Percentiles rank a stretch among this genome's conserved stretches.
Evolutionary conservation across 2,888 invertebrate species (phyloP).

Genomic region (Eupithecia abbreviata): DNA sequence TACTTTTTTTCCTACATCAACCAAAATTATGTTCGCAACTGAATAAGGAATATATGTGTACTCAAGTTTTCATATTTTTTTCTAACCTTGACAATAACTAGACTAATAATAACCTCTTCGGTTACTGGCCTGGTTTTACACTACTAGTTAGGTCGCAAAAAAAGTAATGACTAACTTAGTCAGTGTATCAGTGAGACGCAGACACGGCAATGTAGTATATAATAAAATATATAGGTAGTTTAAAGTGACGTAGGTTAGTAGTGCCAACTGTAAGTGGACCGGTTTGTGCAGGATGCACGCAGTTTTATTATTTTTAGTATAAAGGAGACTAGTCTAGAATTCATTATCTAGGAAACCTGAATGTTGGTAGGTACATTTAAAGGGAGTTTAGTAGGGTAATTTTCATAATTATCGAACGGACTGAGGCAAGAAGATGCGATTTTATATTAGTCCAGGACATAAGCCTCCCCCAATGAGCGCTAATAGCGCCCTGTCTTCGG

Average conservation of each 20-base stretch:
- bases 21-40: neutral
- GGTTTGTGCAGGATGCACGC: constrained; percentile 45
- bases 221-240: too few species aligned
- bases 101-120: constrained; percentile 19
- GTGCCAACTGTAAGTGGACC: constrained; percentile 43
- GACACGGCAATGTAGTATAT: too few species aligned
- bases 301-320: constrained; percentile 21
- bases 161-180: constrained; percentile 36
- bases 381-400: neutral
- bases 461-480: too few species aligned
- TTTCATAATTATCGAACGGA: neutral
- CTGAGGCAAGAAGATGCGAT: neutral
- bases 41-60: neutral
- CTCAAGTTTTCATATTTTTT: neutral
- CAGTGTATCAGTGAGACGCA: neutral
- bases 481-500: too few species aligned
- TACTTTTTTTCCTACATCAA: neutral
- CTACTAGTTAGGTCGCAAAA: constrained; percentile 35
- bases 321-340: neutral
- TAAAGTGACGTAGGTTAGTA: constrained; percentile 42
- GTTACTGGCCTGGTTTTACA: constrained; percentile 50
- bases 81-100: constrained; percentile 2
- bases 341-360: constrained; percentile 8
- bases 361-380: neutral
- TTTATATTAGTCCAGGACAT: too few species aligned